Percentiles rank a stretch among this genome's conserved stretches.
phyloP scores from a whole-genome alignment of 1,140 invertebrate species.

The Mactra quadrangularis region DNA sequence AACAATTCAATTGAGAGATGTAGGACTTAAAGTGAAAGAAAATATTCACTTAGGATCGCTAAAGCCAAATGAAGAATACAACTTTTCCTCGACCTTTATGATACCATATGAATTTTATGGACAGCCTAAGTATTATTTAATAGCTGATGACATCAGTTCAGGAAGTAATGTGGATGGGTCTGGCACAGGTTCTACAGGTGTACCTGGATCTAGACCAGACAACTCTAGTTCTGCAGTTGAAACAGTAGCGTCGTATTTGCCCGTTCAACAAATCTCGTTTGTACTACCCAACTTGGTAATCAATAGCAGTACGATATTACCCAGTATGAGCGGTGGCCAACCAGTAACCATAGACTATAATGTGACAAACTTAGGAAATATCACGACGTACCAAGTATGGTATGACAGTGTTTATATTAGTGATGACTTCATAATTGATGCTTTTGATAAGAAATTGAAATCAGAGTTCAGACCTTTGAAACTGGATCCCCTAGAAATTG shows the following conservation, averaged over 20 bases:
- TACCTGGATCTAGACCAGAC: background rate
- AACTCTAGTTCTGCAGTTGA: background rate
- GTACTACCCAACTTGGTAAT: conserved; percentile 17
- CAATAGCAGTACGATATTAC: background rate
- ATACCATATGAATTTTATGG: background rate
- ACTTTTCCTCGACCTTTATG: background rate
- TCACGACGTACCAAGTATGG: background rate
- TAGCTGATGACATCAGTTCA: background rate
- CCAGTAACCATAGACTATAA: conserved; percentile 2
- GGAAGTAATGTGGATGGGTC: background rate
- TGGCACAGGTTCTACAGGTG: background rate
- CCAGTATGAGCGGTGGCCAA: background rate
- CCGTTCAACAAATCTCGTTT: background rate
- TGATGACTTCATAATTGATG: conserved; percentile 16
- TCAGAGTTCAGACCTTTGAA: background rate
- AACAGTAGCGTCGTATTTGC: background rate
- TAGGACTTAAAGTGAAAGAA: background rate
- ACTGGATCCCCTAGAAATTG: background rate
- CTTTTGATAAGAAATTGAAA: conserved; percentile 15
- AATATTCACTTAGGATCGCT: conserved; percentile 4
- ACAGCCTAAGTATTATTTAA: background rate
- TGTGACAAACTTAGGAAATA: conserved; percentile 3
- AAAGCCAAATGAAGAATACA: background rate
- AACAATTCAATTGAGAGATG: background rate
- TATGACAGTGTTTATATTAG: conserved; percentile 29